Base-by-base conservation (phyloP, 1,140 invertebrate genomes). In the Ptiloglossa arizonensis region DNA sequence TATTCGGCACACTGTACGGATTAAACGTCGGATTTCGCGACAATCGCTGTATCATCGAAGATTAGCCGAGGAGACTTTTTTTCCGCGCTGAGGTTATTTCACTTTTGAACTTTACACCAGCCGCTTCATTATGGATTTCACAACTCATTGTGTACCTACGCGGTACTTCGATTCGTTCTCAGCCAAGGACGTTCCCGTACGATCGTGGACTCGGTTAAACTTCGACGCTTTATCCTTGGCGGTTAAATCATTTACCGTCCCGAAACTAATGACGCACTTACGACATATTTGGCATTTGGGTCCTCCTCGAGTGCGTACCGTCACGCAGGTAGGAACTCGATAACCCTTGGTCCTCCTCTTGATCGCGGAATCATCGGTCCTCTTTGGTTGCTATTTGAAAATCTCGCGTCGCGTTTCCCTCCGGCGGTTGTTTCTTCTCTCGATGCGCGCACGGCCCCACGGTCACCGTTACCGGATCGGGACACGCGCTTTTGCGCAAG, bases 71-170 rank as follows among this genome's bases (percentile, higher is more conserved):
- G n/a, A n/a, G n/a, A n/a, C n/a, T n/a, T n/a, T n/a, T n/a, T n/a
- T n/a, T n/a, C n/a, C n/a, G n/a, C 4, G 15, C n/a, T 9, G 2
- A 52, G 24, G n/a, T 52, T 15, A 24, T 13, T 60, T 41, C 57
- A 35, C 15, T 5, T 35, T 32, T 24, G 52, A 56, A 41, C 67
- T 44, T 69, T 56, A 17, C 0, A 56, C 67, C 5, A 17, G 1
- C 9, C 57, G 19, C 15, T 48, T n/a, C 8, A 41, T 69, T n/a
- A 19, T 6, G 11, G 11, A 41, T 35, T 41, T 35, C 6, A 44
- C 52, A 24, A 67, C 2, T 54, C 64, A 52, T 38, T 56, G 35
- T 56, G 35, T 56, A 44, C 52, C n/a, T 15, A 48, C 41, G 24
- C 5, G 57, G 13, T 19, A 32, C 8, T 50, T 17, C 6, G 9